A percentile compares a stretch with the other conserved stretches of the same genome.
phyloP scores from a whole-genome alignment of 2,888 invertebrate genomes.

The Pogonocherus hispidulus region DNA sequence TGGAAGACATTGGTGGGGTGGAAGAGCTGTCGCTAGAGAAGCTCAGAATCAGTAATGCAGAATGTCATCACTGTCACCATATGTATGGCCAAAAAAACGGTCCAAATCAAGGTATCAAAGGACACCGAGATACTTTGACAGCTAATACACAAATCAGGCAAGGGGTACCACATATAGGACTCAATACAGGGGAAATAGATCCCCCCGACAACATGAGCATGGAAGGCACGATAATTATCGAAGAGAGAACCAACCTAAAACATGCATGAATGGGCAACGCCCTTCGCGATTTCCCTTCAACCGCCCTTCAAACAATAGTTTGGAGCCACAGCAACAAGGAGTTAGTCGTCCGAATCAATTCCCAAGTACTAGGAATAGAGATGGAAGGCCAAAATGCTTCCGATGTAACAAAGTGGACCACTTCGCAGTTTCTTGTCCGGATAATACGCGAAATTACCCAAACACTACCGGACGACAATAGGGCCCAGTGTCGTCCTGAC shows the following conservation, averaged over 20 bases:
- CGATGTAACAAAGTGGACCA: conserved; percentile 18
- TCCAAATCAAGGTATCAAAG: no score
- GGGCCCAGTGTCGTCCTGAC: conserved; percentile 16
- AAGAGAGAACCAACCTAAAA: no score
- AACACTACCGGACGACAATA: conserved; percentile 13
- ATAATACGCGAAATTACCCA: conserved; percentile 14
- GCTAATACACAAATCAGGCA: no score
- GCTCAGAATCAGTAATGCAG: neutral
- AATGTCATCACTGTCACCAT: neutral
- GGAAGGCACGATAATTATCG: no score
- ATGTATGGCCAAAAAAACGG: no score
- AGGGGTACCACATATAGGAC: no score
- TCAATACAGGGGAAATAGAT: no score
- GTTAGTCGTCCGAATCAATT: neutral
- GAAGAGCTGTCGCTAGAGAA: neutral
- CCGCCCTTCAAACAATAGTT: no score
- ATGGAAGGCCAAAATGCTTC: conserved; percentile 25
- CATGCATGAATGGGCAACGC: no score
- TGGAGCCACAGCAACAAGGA: neutral
- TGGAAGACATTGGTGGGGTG: conserved; percentile 1
- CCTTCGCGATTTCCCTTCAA: neutral
- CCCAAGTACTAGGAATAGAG: conserved; percentile 13
- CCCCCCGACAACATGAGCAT: no score
- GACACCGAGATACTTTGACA: no score
- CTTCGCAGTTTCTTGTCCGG: conserved; percentile 7